Base-by-base conservation (phyloP, 2,797 vertebrate species). In the Cryptoblepharus egeriae region DNA sequence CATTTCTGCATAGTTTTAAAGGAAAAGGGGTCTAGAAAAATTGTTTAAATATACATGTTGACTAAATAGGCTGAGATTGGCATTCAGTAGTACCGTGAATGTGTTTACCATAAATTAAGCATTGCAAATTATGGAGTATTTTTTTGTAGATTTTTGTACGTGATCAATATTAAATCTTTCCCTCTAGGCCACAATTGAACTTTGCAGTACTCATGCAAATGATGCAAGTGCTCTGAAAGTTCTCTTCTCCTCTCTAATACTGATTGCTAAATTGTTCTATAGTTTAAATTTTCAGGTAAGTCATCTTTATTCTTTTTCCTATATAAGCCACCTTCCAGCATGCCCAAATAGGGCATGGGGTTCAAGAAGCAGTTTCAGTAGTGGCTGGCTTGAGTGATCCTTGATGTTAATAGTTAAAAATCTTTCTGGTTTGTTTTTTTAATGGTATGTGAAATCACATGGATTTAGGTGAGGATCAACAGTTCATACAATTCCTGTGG, bases 221-320 rank as follows among this genome's bases (percentile, higher is more conserved):
- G 98, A 99, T 60, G 94, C 97, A 78, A 98, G 97, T 82, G 98
- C 97, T 81, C 93, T 99, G 92, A 99, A 98, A 93, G 96, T 99
- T 89, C 98, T 99, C 79, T 99, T 99, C 93, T 99, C 98, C 63
- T 99, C 99, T 5, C 96, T 99, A 80, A 98, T 98, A 5, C 94
- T 99, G 80, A 99, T 99, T 93, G 97, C 97, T 26, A 99, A 99
- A 92, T 96, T 99, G 42, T 99, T 99, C 94, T 99, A 99, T 94
- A 99, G 98, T 95, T 97, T 99, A 87, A 99, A 99, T 94, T 99
- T 99, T 88, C 99, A 99, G 96, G 99, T 99, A 88, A 92, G 95
- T 88, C 87, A 9, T 83, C 2, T 87, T 72, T 42, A 12, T 55
- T 26, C 83, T 87, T 22, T 68, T 32, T 64, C 80, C 85, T 81